Evolutionary conservation across 2,113 vertebrate genomes (phyloP).

Genomic region (Paracanthobrama guichenoti): DNA sequence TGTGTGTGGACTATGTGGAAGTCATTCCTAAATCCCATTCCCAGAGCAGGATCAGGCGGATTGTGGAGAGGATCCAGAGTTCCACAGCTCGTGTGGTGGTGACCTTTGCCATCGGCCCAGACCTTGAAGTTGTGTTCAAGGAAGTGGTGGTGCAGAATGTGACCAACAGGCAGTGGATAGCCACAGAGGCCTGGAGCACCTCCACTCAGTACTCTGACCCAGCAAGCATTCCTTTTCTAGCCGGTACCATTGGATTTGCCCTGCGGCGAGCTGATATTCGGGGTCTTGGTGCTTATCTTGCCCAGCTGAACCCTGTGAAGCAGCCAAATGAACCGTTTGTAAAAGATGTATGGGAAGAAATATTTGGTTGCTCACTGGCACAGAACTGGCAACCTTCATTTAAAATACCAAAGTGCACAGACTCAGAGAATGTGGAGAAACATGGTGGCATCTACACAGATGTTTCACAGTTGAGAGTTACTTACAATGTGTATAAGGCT

Average conservation of each 20-base stretch:
- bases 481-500: slow-evolving; percentile 68
- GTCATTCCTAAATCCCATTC: slow-evolving; percentile 58
- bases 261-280: slow-evolving; percentile 59
- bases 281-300: slow-evolving; percentile 61
- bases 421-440: slow-evolving; percentile 60
- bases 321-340: slow-evolving; percentile 57
- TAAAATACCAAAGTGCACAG: slow-evolving; percentile 55
- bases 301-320: slow-evolving; percentile 47
- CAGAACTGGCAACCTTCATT: slow-evolving; percentile 14
- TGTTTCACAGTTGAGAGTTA: slow-evolving; percentile 60
- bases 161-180: slow-evolving; percentile 66
- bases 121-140: slow-evolving; percentile 55
- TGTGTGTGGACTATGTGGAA: slow-evolving; percentile 63
- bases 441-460: slow-evolving; percentile 58
- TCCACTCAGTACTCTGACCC: slow-evolving; percentile 43
- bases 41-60: slow-evolving; percentile 45
- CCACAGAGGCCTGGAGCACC: slow-evolving; percentile 65
- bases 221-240: slow-evolving; percentile 48
- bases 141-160: slow-evolving; percentile 64
- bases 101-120: slow-evolving; percentile 56
- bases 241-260: slow-evolving; percentile 67
- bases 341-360: slow-evolving; percentile 64
- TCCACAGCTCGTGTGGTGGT: slow-evolving; percentile 63
- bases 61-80: slow-evolving; percentile 57
- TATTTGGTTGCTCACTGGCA: slow-evolving; percentile 63